Percentiles rank a stretch among this genome's conserved stretches.
Conservation (phyloP, 2,888 invertebrate species). For the Noctua pronuba region DNA sequence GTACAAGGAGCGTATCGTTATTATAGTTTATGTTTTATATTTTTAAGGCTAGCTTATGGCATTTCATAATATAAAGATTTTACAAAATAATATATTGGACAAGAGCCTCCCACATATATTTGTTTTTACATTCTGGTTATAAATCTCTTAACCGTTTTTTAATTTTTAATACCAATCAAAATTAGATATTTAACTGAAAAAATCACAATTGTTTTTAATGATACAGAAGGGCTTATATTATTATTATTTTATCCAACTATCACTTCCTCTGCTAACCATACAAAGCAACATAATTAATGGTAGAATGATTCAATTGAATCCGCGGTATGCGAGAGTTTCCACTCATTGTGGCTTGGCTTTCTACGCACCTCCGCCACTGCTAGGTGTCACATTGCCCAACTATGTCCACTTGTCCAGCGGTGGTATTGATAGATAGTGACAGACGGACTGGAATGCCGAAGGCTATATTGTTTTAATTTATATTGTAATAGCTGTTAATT, state of each 20-base stretch:
- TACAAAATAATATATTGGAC: background rate
- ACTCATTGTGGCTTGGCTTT: constrained; percentile 85
- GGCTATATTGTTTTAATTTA: constrained; percentile 65
- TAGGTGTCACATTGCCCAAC: constrained; percentile 86
- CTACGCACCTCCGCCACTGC: constrained; percentile 71
- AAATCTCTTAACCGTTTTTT: background rate
- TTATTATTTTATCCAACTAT: background rate
- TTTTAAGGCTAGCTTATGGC: background rate
- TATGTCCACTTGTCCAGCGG: constrained; percentile 48
- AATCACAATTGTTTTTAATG: background rate
- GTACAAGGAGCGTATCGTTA: constrained; percentile 7
- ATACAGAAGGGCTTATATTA: background rate
- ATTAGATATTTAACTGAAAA: background rate
- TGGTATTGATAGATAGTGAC: constrained; percentile 62
- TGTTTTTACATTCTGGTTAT: background rate
- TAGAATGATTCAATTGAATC: constrained; percentile 87
- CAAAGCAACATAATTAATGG: constrained; percentile 79
- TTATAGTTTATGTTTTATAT: background rate
- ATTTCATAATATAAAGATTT: background rate
- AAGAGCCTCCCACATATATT: background rate
- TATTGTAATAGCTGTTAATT: constrained; percentile 60
- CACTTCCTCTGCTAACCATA: constrained; percentile 72
- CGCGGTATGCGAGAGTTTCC: constrained; percentile 84
- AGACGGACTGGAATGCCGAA: constrained; percentile 56
- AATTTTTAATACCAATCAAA: background rate